A percentile compares a stretch with the other conserved stretches of the same genome.
phyloP scores from a whole-genome alignment of 92 coral and sea anemone genomes.

The Parazoanthus darwini region DNA sequence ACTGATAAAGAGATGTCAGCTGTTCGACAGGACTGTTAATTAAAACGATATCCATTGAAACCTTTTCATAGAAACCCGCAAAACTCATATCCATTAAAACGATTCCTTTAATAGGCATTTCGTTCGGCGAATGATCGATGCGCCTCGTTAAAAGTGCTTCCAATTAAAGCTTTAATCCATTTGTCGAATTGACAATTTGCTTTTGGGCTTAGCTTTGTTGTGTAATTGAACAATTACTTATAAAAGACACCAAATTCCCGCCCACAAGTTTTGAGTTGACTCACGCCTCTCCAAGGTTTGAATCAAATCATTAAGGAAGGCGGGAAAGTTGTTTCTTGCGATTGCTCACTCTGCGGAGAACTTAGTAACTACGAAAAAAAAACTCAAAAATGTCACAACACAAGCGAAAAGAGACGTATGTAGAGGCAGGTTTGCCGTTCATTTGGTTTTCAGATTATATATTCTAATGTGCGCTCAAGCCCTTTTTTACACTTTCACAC shows the following conservation, averaged over 20 bases:
- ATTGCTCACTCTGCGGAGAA: slow-evolving; percentile 3
- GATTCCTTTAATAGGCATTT: slow-evolving; percentile 74
- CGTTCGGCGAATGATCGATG: slow-evolving; percentile 64
- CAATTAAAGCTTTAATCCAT: slow-evolving; percentile 89
- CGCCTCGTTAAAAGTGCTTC: slow-evolving; percentile 84
- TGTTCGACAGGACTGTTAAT: slow-evolving; percentile 89
- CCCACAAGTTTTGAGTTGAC: slow-evolving; percentile 62
- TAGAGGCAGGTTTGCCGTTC: not conserved
- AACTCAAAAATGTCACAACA: not conserved
- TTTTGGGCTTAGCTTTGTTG: slow-evolving; percentile 66
- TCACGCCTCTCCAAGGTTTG: slow-evolving; percentile 90
- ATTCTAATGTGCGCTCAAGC: not conserved
- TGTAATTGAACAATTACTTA: slow-evolving; percentile 83
- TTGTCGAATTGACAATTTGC: slow-evolving; percentile 77
- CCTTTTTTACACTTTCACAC: slow-evolving; percentile 35
- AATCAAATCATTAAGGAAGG: slow-evolving; percentile 64
- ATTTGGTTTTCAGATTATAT: slow-evolving; percentile 13
- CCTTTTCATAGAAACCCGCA: slow-evolving; percentile 87
- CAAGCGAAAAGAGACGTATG: not conserved
- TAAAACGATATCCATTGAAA: slow-evolving; percentile 93
- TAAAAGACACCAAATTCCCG: slow-evolving; percentile 77
- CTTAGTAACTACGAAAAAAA: not conserved
- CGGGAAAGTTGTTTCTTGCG: slow-evolving; percentile 56
- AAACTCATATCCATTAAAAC: slow-evolving; percentile 71
- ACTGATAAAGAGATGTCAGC: slow-evolving; percentile 97